Evolutionary conservation across 2,113 vertebrate species (phyloP).

Genomic region (Colistium nudipinnis): DNA sequence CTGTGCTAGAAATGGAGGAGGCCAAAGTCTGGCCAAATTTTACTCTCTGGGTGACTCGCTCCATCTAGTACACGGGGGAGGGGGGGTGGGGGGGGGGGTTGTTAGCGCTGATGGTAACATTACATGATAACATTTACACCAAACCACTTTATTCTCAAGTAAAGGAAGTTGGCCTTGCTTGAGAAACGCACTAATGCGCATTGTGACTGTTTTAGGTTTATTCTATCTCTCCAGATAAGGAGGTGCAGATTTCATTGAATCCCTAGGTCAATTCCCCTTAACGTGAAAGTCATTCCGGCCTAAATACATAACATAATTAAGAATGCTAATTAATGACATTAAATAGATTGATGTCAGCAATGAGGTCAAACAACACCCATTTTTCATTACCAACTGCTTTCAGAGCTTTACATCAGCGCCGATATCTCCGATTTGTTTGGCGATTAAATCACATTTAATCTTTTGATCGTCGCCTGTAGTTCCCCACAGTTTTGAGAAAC

Average conservation of each 20-base stretch:
- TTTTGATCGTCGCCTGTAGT: neutral
- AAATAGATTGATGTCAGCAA: neutral
- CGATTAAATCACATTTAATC: neutral
- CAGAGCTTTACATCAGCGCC: neutral
- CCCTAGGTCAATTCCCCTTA: neutral
- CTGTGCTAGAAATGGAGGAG: too few relatives aligned
- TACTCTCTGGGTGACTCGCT: constrained; percentile 13
- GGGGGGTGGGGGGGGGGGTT: constrained; percentile 28
- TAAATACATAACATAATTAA: neutral
- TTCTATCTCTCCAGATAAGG: neutral
- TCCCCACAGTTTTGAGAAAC: neutral
- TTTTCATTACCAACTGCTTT: neutral
- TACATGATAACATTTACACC: too few relatives aligned
- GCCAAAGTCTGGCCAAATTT: too few relatives aligned
- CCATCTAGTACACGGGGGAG: neutral
- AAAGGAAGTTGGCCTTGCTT: constrained; percentile 34
- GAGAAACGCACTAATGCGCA: too few relatives aligned
- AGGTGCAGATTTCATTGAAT: neutral
- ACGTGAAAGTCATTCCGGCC: neutral
- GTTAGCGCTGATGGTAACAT: too few relatives aligned
- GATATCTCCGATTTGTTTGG: neutral
- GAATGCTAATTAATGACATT: neutral
- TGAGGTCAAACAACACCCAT: neutral
- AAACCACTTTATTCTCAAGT: constrained; percentile 31
- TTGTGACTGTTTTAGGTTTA: neutral